Evolutionary conservation across 2,888 invertebrate species (phyloP).

Genomic region (Tetanocera ferruginea): DNA sequence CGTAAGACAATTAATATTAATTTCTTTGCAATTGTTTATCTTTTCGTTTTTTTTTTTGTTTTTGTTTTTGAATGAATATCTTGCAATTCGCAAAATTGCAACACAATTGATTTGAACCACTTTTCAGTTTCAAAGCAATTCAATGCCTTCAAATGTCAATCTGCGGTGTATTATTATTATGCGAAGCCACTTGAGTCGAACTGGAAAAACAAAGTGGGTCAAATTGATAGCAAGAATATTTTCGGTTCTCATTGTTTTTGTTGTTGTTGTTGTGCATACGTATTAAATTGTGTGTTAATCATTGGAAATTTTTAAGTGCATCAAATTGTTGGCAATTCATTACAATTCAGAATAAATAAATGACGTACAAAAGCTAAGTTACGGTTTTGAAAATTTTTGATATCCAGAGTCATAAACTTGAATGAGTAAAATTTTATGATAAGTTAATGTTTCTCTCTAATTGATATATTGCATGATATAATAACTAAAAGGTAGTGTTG

Average conservation of each 20-base stretch:
- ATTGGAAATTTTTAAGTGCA: neutral
- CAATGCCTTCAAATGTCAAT: neutral
- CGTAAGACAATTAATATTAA: neutral
- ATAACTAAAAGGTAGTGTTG: too few species aligned
- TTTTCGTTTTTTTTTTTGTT: neutral
- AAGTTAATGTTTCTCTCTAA: too few species aligned
- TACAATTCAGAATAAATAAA: too few species aligned
- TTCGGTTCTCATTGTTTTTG: too few species aligned
- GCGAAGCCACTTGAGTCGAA: neutral
- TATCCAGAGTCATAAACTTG: neutral
- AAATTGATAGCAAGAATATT: neutral
- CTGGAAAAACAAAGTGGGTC: constrained; percentile 1
- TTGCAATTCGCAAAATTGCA: constrained; percentile 6
- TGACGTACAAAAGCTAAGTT: too few species aligned
- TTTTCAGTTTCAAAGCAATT: neutral
- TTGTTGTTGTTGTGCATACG: neutral
- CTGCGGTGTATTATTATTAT: neutral
- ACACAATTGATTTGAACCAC: constrained; percentile 30
- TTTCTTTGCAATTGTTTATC: neutral
- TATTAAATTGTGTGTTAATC: neutral
- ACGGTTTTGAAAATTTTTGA: neutral
- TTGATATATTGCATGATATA: too few species aligned
- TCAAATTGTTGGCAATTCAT: too few species aligned
- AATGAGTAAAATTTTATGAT: too few species aligned
- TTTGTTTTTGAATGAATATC: neutral